Evolutionary conservation across 2,888 invertebrate species (phyloP).

Genomic region (Leptinotarsa peninsularis): DNA sequence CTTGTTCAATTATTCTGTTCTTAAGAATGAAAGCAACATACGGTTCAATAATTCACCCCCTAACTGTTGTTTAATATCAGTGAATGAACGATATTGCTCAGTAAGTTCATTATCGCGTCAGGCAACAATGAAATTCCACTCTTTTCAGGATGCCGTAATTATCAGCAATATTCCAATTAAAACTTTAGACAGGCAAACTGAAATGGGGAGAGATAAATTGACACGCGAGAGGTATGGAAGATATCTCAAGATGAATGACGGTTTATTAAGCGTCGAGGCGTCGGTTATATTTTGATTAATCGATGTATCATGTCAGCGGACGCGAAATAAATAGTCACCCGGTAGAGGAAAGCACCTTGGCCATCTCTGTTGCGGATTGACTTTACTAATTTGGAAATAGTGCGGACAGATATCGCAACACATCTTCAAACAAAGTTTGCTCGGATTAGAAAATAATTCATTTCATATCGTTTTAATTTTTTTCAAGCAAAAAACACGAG

Average conservation of each 20-base stretch:
- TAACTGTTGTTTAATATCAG: background rate
- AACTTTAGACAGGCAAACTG: slow-evolving; percentile 6
- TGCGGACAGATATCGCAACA: too few relatives aligned
- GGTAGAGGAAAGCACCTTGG: background rate
- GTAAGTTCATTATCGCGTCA: background rate
- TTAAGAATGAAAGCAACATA: background rate
- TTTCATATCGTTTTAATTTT: too few relatives aligned
- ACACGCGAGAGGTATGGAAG: background rate
- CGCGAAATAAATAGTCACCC: slow-evolving; percentile 1
- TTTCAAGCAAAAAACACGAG: too few relatives aligned
- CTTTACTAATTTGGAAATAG: background rate
- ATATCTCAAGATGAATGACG: slow-evolving; percentile 13
- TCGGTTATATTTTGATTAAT: slow-evolving; percentile 9
- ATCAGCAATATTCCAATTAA: slow-evolving; percentile 17
- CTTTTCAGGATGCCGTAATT: background rate
- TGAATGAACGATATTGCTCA: background rate
- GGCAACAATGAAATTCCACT: slow-evolving; percentile 4
- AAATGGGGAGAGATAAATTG: slow-evolving; percentile 15
- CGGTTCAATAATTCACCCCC: background rate
- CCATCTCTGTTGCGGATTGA: background rate
- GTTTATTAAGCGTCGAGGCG: slow-evolving; percentile 8
- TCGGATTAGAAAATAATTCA: too few relatives aligned
- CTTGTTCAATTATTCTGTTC: background rate
- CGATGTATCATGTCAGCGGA: slow-evolving; percentile 3
- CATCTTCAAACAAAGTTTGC: too few relatives aligned